Percentiles rank a stretch among this genome's conserved stretches.
Evolutionary conservation across 2,888 invertebrate genomes (phyloP).

Genomic region (Argyra leucocephala): DNA sequence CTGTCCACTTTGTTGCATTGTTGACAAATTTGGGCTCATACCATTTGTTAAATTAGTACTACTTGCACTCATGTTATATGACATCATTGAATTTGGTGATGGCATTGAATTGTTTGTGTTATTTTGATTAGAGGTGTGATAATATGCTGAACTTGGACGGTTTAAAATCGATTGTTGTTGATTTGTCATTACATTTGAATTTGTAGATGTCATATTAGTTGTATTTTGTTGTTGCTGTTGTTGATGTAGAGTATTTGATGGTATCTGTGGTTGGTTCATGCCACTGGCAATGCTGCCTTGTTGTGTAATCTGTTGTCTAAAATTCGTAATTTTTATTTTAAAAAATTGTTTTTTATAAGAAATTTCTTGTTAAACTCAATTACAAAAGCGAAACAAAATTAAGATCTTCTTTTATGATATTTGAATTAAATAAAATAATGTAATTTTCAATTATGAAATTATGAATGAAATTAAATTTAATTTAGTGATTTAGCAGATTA

Average conservation of each 20-base stretch:
- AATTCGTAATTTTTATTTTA: too few relatives aligned
- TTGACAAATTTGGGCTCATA: slow-evolving; percentile 23
- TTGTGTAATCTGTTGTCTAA: neutral
- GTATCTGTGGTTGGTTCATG: slow-evolving; percentile 26
- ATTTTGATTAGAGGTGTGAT: slow-evolving; percentile 26
- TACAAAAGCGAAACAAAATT: too few relatives aligned
- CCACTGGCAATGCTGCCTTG: slow-evolving; percentile 20
- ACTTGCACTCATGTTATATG: slow-evolving; percentile 33
- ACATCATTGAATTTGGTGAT: slow-evolving; percentile 34
- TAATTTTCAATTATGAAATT: too few relatives aligned
- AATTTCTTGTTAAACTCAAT: too few relatives aligned
- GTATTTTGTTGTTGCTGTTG: slow-evolving; percentile 26
- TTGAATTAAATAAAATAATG: too few relatives aligned
- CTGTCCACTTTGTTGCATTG: slow-evolving; percentile 28
- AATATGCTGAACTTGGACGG: slow-evolving; percentile 43
- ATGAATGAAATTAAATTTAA: too few relatives aligned
- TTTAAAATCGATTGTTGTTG: slow-evolving; percentile 27
- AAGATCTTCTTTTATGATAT: too few relatives aligned
- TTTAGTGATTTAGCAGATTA: too few relatives aligned
- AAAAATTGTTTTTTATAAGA: too few relatives aligned
- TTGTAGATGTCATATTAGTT: slow-evolving; percentile 23
- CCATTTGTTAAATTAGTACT: slow-evolving; percentile 36
- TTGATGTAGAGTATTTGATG: slow-evolving; percentile 27
- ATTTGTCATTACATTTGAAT: slow-evolving; percentile 18
- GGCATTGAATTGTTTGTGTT: slow-evolving; percentile 29